Evolutionary conservation across 2,797 vertebrate genomes (phyloP), one percentile per base, ranked within the genome.

Genomic region (Amazona finschi): DNA sequence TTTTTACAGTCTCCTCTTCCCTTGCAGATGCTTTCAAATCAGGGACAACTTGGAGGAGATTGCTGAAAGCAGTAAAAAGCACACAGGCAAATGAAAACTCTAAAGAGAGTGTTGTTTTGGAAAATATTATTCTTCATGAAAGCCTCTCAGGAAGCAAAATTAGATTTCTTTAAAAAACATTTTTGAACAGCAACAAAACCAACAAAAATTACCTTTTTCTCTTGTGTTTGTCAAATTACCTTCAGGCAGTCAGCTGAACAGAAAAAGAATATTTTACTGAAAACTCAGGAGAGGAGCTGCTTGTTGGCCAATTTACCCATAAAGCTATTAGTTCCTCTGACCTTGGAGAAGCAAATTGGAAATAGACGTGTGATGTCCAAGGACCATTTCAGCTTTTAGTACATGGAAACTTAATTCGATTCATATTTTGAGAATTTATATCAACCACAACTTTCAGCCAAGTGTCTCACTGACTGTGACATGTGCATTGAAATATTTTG

Each of bases 61-160:
- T 87, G 52, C 47, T 93, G 69, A 93, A 88, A 89, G 79, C 65
- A 78, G 33, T 70, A 75, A 66, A 66, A 83, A 81, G 53, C 84
- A 72, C n/a, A 69, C 24, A 75, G 31, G 25, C 21, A 85, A 94
- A 91, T 88, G 47, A 81, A 92, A 91, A 70, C 20, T 72, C 78
- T 89, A 61, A 71, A 85, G 77, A 58, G 39, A 88, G 5, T 36
- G 27, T 72, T 82, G 61, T 16, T 75, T 82, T 86, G 28, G 36
- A 72, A 74, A 78, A 91, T n/a, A 55, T 66, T 89, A 58, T 73
- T 94, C 53, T 94, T 19, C 53, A 52, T 91, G 91, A 92, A 95
- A 95, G 38, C 41, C 58, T 90, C 46, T 79, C 43, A 76, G 64
- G 65, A 81, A 91, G 58, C 38, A 87, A 90, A 93, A 89, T 90